Conservation (phyloP, 2,797 vertebrate genomes). For the Catharus ustulatus region DNA sequence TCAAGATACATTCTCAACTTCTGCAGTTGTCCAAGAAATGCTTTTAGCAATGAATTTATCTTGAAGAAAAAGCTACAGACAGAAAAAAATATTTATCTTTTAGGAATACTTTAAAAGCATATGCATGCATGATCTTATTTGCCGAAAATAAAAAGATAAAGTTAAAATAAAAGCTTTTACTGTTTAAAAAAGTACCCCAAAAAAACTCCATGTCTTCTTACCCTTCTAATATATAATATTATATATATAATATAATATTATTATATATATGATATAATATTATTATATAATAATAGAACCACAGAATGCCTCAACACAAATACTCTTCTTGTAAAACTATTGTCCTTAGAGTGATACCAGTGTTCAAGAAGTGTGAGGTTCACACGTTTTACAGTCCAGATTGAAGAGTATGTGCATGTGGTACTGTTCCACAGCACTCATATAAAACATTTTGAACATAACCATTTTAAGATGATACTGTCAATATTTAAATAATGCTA, state of each 20-base stretch:
- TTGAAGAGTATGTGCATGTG: background rate
- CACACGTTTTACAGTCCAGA: constrained; percentile 27
- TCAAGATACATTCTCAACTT: background rate
- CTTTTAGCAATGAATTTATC: constrained; percentile 3
- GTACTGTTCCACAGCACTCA: constrained; percentile 3
- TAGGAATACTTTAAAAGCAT: background rate
- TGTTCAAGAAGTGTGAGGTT: constrained; percentile 2
- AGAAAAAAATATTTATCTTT: background rate
- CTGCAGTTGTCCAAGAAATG: background rate
- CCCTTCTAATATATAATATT: background rate
- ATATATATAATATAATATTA: too few species aligned
- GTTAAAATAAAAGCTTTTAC: background rate
- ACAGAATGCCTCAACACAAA: background rate
- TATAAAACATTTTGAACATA: constrained; percentile 2
- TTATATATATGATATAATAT: too few species aligned
- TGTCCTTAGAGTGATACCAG: background rate
- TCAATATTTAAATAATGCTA: background rate
- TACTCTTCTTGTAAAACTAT: background rate
- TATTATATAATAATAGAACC: background rate
- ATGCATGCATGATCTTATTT: background rate
- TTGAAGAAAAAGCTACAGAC: constrained; percentile 9
- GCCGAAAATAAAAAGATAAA: background rate
- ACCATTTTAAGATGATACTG: constrained; percentile 6
- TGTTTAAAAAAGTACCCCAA: background rate
- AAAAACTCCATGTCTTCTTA: background rate